Evolutionary conservation across 2,888 invertebrate species (phyloP).

Genomic region (Liopterus haemorrhoidalis): DNA sequence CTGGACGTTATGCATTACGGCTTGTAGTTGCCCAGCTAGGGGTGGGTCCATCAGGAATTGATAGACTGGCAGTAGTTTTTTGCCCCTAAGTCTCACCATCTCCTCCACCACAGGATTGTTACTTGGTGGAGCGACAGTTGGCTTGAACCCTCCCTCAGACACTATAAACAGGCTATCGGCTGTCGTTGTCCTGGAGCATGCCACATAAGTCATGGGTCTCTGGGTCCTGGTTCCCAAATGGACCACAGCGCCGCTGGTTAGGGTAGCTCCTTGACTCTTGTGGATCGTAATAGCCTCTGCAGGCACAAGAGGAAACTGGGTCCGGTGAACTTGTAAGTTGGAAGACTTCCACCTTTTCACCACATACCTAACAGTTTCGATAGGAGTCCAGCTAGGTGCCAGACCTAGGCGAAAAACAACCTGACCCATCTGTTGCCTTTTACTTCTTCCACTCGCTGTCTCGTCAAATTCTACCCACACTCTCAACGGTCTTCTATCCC

Average conservation of each 20-base stretch:
- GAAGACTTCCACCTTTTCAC: conserved; percentile 6
- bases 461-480: conserved; percentile 18
- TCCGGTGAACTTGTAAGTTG: conserved; percentile 16
- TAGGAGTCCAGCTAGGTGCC: not conserved
- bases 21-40: not conserved
- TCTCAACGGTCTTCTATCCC: conserved; percentile 7
- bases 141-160: not conserved
- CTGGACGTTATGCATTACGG: conserved; percentile 1
- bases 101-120: conserved; percentile 3
- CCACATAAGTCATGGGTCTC: not conserved
- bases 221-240: not conserved
- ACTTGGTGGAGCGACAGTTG: not conserved
- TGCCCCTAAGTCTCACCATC: not conserved
- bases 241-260: conserved; percentile 5
- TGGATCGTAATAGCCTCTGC: conserved; percentile 29
- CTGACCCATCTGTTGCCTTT: not conserved
- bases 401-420: not conserved
- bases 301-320: conserved; percentile 26
- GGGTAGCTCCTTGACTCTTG: conserved; percentile 28
- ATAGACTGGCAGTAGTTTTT: too few species aligned
- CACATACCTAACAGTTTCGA: not conserved
- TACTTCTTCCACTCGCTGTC: conserved; percentile 4
- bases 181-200: conserved; percentile 1
- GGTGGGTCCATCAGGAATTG: not conserved
- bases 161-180: not conserved